These are phyloP conservation scores for Hemiscyllium ocellatum DNA, from an alignment of 2,113 vertebrate species.

Conservation along the genomic window DNA sequence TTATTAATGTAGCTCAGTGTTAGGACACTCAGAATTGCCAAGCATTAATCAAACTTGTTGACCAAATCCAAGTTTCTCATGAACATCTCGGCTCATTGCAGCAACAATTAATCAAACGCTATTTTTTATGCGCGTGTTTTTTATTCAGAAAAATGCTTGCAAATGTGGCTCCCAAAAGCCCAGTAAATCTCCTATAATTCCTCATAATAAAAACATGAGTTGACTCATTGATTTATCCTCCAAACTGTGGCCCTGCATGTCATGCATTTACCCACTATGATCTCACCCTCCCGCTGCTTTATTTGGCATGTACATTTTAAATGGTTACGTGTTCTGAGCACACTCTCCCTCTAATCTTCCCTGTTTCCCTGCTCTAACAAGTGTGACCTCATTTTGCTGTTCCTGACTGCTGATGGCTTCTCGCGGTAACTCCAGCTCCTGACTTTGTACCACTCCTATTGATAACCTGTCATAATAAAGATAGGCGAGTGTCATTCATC, in stretches of 20 bases:
- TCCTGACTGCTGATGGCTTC: background rate
- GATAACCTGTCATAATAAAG: conserved; percentile 19
- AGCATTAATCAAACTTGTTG: background rate
- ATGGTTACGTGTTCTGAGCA: background rate
- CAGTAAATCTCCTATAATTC: background rate
- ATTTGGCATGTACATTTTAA: background rate
- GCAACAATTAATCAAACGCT: background rate
- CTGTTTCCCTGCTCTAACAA: background rate
- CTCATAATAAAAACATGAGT: background rate
- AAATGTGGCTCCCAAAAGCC: background rate
- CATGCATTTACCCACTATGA: background rate
- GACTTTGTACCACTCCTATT: background rate
- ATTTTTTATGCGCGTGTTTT: background rate
- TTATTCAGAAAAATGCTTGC: background rate
- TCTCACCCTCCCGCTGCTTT: background rate
- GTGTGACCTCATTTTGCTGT: background rate
- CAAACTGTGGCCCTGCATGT: background rate
- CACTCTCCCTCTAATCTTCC: background rate
- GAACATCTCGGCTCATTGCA: background rate
- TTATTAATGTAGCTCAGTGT: too few species aligned
- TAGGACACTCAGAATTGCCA: too few species aligned
- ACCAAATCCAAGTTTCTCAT: background rate
- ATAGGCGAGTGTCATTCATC: conserved; percentile 15
- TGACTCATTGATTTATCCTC: background rate
- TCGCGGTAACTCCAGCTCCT: background rate